Conservation (phyloP, 2,888 invertebrate species). For the Atrina japonica region DNA sequence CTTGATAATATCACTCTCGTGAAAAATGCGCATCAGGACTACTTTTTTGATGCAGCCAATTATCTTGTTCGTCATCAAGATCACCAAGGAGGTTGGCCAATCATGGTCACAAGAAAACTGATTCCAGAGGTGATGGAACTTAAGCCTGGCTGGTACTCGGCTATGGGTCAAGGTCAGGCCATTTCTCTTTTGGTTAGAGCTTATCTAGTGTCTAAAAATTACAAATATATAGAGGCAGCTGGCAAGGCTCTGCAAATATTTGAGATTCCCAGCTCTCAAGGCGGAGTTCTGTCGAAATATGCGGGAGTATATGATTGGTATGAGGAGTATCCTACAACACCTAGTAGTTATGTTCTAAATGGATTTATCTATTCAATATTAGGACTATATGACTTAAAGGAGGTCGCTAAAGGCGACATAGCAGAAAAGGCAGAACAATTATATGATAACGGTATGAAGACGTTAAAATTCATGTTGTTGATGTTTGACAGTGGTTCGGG, state of each 20-base stretch:
- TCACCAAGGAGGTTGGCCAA: conserved; percentile 94
- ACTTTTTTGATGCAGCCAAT: conserved; percentile 94
- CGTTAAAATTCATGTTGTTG: conserved; percentile 92
- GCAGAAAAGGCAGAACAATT: conserved; percentile 84
- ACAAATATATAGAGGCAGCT: conserved; percentile 91
- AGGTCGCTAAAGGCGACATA: conserved; percentile 85
- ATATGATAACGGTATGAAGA: conserved; percentile 82
- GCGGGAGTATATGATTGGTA: conserved; percentile 95
- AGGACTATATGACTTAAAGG: conserved; percentile 96
- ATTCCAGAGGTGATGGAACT: conserved; percentile 81
- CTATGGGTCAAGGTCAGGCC: conserved; percentile 98
- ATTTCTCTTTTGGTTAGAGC: conserved; percentile 97
- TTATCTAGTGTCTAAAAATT: conserved; percentile 86
- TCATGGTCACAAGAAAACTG: conserved; percentile 86
- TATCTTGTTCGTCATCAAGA: conserved; percentile 96
- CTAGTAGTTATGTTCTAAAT: conserved; percentile 95
- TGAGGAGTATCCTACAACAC: conserved; percentile 98
- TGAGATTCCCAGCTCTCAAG: conserved; percentile 75
- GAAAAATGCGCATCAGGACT: conserved; percentile 92
- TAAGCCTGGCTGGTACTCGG: conserved; percentile 94
- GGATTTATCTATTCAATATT: conserved; percentile 98
- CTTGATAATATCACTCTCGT: conserved; percentile 77
- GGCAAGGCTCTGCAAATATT: conserved; percentile 90
- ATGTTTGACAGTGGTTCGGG: conserved; percentile 96
- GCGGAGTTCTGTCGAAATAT: conserved; percentile 83